Evolutionary conservation across 30 jellyfish, hydroid and myxozoan genomes (phyloP), one percentile per base, ranked within the genome.

Genomic region (Aurelia aurita): DNA sequence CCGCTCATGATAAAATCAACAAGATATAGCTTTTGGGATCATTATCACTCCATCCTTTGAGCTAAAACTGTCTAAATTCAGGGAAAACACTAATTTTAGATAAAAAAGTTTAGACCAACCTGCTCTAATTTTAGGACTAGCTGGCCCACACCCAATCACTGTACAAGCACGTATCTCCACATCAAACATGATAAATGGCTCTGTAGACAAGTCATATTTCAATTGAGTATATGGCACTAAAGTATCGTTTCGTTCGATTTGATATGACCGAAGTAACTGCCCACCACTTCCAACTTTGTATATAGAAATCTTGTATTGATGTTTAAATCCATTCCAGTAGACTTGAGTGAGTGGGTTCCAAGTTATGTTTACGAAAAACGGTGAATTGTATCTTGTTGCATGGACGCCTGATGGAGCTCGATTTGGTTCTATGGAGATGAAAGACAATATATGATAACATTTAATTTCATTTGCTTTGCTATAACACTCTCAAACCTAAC

Each of bases 161-260:
- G 84, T 71, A 15, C 58, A 59, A 5, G 84, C 84, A 9, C 69
- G 84, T 18, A 71, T 47, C 28, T 71, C 84, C 16, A 71, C 58
- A 16, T 28, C 43, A 46, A 31, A 47, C 31, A 3, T 43, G 9
- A 27, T 9, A 27, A 39, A 71, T 46, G 84, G 68, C 18, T 71
- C 69, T 2, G 46, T 28, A 0, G 20, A 5, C 6, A 71, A 39
- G 18, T 71, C 69, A 31, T 31, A 71, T n/a, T 19, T 1, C 22
- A 59, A 16, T 20, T 71, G 69, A 13, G 67, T 46, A 20, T 18
- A 43, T 5, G 20, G 39, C 0, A 31, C 58, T 19, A 18, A n/a
- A 11, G 44, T 7, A 31, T 19, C 45, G 12, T 11, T n/a, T 39
- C 32, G 23, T 23, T 71, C 12, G 46, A 69, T 19, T 19, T 69